Evolutionary conservation across 2,113 vertebrate genomes (phyloP), one percentile per base, ranked within the genome.

Genomic region (Lophius piscatorius): DNA sequence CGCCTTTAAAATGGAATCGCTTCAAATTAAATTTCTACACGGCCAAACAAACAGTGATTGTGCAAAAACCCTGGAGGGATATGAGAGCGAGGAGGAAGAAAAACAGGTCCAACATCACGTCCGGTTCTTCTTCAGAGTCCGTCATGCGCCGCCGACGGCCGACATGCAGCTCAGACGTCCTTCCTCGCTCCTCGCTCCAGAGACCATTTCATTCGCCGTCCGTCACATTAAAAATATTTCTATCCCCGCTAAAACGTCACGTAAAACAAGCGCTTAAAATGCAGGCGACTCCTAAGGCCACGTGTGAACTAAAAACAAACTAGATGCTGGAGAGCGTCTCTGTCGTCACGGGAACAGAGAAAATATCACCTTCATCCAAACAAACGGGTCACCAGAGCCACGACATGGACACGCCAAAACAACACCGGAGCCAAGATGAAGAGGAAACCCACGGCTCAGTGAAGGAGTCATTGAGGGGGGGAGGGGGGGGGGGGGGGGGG

Each of bases 231-330:
- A 69, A 74, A 64, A 67, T 39, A 72, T 26, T 14, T 29, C 31
- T 39, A 41, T 51, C 63, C 48, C 35, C 34, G 60, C 56, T 57
- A 76, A 35, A 78, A n/a, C 54, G 56, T 81, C 71, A 86, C 80
- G 67, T 81, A 81, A 83, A 79, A 81, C 68, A 86, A 88, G 78
- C 83, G 80, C 77, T 88, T 86, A 76, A 88, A 88, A 89, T 81
- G 80, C 87, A 89, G 86, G 82, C 85, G 65, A 85, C 74, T 78
- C 72, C 87, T 88, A 91, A 92, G 89, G 91, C 91, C 91, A 84
- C 88, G 85, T 85, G 91, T 92, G 91, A 91, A 89, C 85, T 84
- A 87, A 90, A 88, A 84, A 68, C 73, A 76, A 70, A 71, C 68
- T 64, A 66, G 63, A 74, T 68, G 80, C 29, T 46, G 47, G 51